These are phyloP conservation scores for Mactra quadrangularis DNA, from an alignment of 1,140 invertebrate species.

Conservation along the genomic window DNA sequence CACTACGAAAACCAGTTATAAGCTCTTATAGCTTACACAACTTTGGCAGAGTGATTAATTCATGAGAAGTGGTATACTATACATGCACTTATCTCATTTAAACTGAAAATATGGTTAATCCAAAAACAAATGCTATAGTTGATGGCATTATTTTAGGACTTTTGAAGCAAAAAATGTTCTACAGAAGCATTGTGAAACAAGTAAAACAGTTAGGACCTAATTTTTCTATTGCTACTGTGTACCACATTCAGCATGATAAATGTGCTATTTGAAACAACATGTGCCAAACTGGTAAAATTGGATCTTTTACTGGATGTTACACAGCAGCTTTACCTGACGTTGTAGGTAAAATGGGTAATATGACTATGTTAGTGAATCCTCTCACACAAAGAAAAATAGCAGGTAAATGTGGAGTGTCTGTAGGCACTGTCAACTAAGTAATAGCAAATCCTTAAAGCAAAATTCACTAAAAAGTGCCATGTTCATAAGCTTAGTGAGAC, in stretches of 20 bases:
- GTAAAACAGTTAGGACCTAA: conserved; percentile 22
- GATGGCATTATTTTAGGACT: conserved; percentile 19
- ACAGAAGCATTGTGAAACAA: conserved; percentile 14
- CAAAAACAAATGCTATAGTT: conserved; percentile 18
- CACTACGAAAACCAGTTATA: background rate
- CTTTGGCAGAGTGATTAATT: background rate
- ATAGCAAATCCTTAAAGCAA: conserved; percentile 19
- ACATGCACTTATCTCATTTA: background rate
- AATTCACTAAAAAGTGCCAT: conserved; percentile 29
- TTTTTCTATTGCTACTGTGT: conserved; percentile 14
- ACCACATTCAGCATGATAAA: conserved; percentile 38
- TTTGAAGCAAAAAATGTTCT: conserved; percentile 21
- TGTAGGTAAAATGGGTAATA: background rate
- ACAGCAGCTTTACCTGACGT: conserved; percentile 18
- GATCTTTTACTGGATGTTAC: conserved; percentile 3
- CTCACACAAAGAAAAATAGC: conserved; percentile 1
- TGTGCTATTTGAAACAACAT: conserved; percentile 12
- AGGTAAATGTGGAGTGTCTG: conserved; percentile 1
- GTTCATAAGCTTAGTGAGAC: conserved; percentile 34
- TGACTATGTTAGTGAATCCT: background rate
- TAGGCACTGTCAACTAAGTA: background rate
- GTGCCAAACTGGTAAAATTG: conserved; percentile 15
- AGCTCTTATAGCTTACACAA: background rate
- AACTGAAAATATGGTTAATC: conserved; percentile 8
- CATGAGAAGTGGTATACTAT: conserved; percentile 1